Conservation (phyloP, 1,140 invertebrate species). For the Mycetomoellerius zeteki region DNA sequence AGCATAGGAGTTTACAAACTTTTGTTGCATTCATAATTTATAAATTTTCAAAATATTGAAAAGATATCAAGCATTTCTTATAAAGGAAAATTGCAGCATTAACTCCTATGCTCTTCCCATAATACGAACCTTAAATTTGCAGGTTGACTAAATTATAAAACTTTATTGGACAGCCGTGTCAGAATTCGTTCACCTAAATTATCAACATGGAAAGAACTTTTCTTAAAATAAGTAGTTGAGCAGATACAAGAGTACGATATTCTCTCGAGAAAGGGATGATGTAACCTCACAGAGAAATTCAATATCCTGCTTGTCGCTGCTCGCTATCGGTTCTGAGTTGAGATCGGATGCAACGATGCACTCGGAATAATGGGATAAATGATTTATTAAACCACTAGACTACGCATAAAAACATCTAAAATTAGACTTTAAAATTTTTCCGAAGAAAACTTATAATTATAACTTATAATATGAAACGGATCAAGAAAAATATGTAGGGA, state of each 20-base stretch:
- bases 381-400: conserved; percentile 15
- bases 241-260: conserved; percentile 53
- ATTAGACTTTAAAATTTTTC: background rate
- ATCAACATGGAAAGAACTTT: conserved; percentile 6
- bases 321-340: conserved; percentile 34
- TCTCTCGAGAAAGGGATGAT: conserved; percentile 14
- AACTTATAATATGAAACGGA: too few relatives aligned
- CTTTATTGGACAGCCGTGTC: conserved; percentile 2
- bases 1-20: background rate
- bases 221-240: conserved; percentile 56
- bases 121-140: background rate
- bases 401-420: background rate
- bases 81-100: background rate
- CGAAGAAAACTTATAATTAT: conserved; percentile 8
- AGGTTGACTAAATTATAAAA: conserved; percentile 14
- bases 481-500: background rate
- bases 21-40: background rate
- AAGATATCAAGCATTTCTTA: background rate
- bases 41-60: background rate
- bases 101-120: background rate
- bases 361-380: conserved; percentile 26
- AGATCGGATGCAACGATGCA: conserved; percentile 56
- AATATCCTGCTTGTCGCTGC: conserved; percentile 70
- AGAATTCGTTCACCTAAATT: conserved; percentile 7
- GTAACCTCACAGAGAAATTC: conserved; percentile 53